Evolutionary conservation across 2,888 invertebrate species (phyloP).

Genomic region (Drosophila quinaria): DNA sequence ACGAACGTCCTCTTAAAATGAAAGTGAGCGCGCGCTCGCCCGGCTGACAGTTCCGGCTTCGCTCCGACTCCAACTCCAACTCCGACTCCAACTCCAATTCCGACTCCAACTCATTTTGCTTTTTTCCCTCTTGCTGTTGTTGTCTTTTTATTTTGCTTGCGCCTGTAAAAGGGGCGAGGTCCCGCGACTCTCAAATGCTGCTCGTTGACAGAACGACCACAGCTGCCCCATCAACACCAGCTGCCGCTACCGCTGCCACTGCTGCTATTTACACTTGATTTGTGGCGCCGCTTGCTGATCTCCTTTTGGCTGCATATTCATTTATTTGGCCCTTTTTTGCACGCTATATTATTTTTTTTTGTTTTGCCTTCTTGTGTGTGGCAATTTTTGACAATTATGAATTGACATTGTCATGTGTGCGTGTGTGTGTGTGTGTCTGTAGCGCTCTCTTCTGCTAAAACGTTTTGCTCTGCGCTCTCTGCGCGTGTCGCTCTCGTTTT

Average conservation of each 20-base stretch:
- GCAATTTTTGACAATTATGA: constrained; percentile 65
- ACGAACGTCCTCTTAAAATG: constrained; percentile 57
- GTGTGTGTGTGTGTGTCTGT: constrained; percentile 36
- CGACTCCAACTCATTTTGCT: neutral
- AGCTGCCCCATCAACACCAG: constrained; percentile 41
- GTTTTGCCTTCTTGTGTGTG: constrained; percentile 8
- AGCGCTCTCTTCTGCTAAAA: constrained; percentile 6
- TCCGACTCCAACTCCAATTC: neutral
- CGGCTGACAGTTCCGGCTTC: constrained; percentile 12
- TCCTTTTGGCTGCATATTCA: constrained; percentile 30
- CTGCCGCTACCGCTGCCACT: neutral
- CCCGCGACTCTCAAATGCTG: constrained; percentile 22
- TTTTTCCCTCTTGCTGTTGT: neutral
- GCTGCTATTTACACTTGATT: constrained; percentile 46
- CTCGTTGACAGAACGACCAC: constrained; percentile 19
- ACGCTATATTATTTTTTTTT: constrained; percentile 13
- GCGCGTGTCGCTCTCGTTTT: constrained; percentile 52
- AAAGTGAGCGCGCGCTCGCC: constrained; percentile 53
- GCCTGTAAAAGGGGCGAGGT: constrained; percentile 44
- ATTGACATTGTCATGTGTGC: constrained; percentile 66
- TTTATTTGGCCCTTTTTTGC: constrained; percentile 28
- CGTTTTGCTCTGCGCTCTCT: constrained; percentile 40
- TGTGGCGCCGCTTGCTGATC: constrained; percentile 51
- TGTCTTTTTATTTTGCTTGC: neutral
- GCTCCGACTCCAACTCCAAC: constrained; percentile 3